Base-by-base conservation (phyloP, 2,797 vertebrate species). In the Chelon labrosus region DNA sequence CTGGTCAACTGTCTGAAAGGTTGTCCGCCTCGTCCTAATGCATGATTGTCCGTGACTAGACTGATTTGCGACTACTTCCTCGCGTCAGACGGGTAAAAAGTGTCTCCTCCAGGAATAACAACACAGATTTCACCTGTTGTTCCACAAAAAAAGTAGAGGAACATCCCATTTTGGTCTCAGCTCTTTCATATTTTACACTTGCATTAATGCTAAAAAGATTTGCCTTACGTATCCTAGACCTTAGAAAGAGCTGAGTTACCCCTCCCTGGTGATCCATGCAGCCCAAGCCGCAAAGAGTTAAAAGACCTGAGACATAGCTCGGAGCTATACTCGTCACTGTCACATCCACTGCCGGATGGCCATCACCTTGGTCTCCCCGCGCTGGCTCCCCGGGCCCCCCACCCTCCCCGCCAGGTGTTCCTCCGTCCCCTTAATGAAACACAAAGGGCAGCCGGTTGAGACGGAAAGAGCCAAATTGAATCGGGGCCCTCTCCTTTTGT, bases 381-480 rank as follows among this genome's bases (percentile, higher is more conserved):
- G n/a, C 2, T 6, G 78, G 13, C 66, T 90, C 76, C 81, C 64
- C 42, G 75, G 82, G 75, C 79, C 7, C 25, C 25, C 25, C 25
- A 1, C 4, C 25, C 25, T 27, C 88, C 66, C 65, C 85, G 73
- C 90, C 93, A 94, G 92, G 92, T 94, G 92, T 88, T 91, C 58
- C 62, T 37, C 61, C 79, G 56, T 85, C 80, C 77, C 76, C 73
- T 80, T 90, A 91, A 92, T 91, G 89, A 91, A 90, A 91, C 87
- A 81, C 78, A 91, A 85, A 90, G 89, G 89, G 84, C 85, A 87
- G 73, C 63, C 64, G 74, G 81, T 89, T 50, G 75, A 83, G 76
- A 83, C 62, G 69, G 70, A 77, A 78, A 72, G 59, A 86, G 73
- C 68, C 85, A 87, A 89, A 93, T 88, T 78, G 81, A 93, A 93